Percentiles rank a stretch among this genome's conserved stretches.
Conservation (phyloP, 2,113 vertebrate genomes). For the Antigone vipio region DNA sequence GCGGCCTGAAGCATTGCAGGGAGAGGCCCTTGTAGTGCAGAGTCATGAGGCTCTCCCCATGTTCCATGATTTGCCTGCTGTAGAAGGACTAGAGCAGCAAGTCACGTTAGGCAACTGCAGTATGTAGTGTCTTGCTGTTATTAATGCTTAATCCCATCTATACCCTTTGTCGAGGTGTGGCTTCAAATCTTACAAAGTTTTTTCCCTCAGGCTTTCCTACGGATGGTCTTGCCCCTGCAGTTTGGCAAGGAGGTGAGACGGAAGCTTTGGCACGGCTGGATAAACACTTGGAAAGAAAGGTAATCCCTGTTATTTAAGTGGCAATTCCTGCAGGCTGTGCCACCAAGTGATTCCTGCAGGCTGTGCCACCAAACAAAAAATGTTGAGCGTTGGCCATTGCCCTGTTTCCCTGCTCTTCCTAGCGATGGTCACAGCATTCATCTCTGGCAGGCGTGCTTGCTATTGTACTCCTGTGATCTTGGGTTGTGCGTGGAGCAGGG, state of each 20-base stretch:
- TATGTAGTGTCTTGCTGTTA: background rate
- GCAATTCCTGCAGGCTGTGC: background rate
- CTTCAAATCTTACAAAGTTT: constrained; percentile 2
- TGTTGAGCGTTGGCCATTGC: background rate
- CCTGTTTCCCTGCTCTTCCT: background rate
- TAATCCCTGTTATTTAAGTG: constrained; percentile 33
- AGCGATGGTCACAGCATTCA: background rate
- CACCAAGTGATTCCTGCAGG: background rate
- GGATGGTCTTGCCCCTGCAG: constrained; percentile 77
- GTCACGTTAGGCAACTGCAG: background rate
- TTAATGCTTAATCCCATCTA: background rate
- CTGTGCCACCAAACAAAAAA: background rate
- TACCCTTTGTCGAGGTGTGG: background rate
- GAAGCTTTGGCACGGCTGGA: constrained; percentile 90
- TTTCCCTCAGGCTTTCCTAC: constrained; percentile 86
- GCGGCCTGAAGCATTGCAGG: background rate
- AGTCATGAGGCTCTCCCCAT: background rate
- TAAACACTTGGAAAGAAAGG: constrained; percentile 95
- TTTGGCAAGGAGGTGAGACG: constrained; percentile 92
- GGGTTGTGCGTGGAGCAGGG: background rate
- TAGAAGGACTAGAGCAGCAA: background rate
- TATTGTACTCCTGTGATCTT: background rate
- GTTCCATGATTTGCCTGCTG: background rate
- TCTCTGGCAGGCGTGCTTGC: background rate
- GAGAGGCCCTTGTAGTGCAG: background rate